These are phyloP conservation scores for Himalopsyche phryganea DNA, from an alignment of 1,140 invertebrate genomes.

Conservation along the genomic window DNA sequence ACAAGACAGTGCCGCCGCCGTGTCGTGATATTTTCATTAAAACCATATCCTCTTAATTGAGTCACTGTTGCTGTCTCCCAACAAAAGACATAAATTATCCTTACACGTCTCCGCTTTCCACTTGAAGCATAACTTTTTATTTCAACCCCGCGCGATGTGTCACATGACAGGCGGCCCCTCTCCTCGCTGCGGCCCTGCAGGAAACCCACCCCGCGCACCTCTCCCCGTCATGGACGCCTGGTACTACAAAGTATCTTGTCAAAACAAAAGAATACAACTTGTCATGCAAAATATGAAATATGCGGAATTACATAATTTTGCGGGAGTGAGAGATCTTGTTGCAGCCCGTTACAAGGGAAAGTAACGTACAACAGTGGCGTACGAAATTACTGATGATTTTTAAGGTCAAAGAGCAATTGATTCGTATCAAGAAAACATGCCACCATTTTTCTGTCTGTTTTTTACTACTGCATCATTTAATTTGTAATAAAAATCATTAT, in stretches of 20 bases:
- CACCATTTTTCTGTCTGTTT: too few relatives aligned
- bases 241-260: slow-evolving; percentile 32
- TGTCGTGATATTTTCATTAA: slow-evolving; percentile 33
- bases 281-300: slow-evolving; percentile 34
- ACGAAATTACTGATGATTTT: too few relatives aligned
- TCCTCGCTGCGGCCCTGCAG: background rate
- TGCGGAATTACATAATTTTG: slow-evolving; percentile 34
- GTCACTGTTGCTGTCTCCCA: slow-evolving; percentile 31
- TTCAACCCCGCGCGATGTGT: slow-evolving; percentile 15
- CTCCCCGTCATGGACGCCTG: slow-evolving; percentile 8
- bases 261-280: slow-evolving; percentile 34
- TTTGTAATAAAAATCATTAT: too few relatives aligned
- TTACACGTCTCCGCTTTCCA: slow-evolving; percentile 28
- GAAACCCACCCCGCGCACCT: slow-evolving; percentile 2
- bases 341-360: slow-evolving; percentile 4
- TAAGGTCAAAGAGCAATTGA: too few relatives aligned
- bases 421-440: too few relatives aligned
- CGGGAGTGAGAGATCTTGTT: slow-evolving; percentile 20
- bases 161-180: slow-evolving; percentile 14
- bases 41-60: slow-evolving; percentile 32
- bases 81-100: slow-evolving; percentile 33
- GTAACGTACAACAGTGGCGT: too few relatives aligned
- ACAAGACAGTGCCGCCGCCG: slow-evolving; percentile 9
- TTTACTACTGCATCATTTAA: too few relatives aligned
- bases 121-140: slow-evolving; percentile 33